Evolutionary conservation across 1,140 invertebrate species (phyloP).

Genomic region (Zaprionus tsacasi): DNA sequence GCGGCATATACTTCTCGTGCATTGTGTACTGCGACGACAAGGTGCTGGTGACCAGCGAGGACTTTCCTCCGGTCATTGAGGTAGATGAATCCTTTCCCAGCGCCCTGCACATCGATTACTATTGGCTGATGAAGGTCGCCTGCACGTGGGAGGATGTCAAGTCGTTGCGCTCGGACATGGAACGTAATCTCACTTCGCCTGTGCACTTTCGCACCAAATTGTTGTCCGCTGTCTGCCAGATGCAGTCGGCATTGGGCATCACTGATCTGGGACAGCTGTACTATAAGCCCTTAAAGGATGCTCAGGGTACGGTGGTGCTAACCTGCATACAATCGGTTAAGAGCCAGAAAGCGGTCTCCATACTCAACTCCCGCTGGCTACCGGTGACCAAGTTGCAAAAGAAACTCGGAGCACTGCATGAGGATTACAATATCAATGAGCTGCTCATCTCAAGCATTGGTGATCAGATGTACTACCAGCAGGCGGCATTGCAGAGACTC

Average conservation of each 20-base stretch:
- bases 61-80: slow-evolving; percentile 97
- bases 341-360: slow-evolving; percentile 92
- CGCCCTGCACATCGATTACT: slow-evolving; percentile 95
- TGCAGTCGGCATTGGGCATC: slow-evolving; percentile 94
- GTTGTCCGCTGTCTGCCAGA: slow-evolving; percentile 94
- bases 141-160: slow-evolving; percentile 98
- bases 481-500: slow-evolving; percentile 91
- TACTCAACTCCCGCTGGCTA: slow-evolving; percentile 95
- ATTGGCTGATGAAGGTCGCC: slow-evolving; percentile 99
- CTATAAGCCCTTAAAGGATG: slow-evolving; percentile 94
- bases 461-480: slow-evolving; percentile 96
- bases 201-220: slow-evolving; percentile 96
- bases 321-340: slow-evolving; percentile 93
- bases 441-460: slow-evolving; percentile 93
- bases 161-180: slow-evolving; percentile 94
- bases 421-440: slow-evolving; percentile 92
- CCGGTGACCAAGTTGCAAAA: slow-evolving; percentile 91
- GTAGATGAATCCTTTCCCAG: slow-evolving; percentile 97
- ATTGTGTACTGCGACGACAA: slow-evolving; percentile 97
- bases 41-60: slow-evolving; percentile 97
- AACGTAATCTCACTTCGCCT: slow-evolving; percentile 95
- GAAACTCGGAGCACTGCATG: slow-evolving; percentile 85
- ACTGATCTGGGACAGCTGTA: slow-evolving; percentile 97
- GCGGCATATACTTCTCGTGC: slow-evolving; percentile 95
- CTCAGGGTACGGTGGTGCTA: slow-evolving; percentile 95